These are phyloP conservation scores for Ormyrus pomaceus DNA, from an alignment of 2,888 invertebrate species.

Conservation along the genomic window DNA sequence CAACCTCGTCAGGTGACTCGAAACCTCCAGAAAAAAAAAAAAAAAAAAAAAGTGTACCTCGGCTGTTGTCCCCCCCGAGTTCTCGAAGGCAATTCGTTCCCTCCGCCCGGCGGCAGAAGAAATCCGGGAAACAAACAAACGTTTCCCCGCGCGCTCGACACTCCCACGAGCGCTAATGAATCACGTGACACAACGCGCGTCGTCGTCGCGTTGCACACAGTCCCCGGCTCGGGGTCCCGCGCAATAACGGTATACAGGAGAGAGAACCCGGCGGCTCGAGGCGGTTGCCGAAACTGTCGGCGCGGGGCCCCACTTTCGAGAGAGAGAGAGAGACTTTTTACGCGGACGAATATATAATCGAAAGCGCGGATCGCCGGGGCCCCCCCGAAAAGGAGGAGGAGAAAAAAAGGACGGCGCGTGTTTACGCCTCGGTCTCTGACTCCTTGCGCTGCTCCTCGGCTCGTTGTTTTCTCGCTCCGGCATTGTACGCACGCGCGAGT, in stretches of 20 bases:
- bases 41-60: background rate
- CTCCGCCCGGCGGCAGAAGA: too few relatives aligned
- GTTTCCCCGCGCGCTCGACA: background rate
- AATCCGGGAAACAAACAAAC: too few relatives aligned
- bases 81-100: too few relatives aligned
- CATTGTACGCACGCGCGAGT: background rate
- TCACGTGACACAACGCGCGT: conserved; percentile 53
- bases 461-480: too few relatives aligned
- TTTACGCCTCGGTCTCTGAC: conserved; percentile 43
- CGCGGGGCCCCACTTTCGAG: conserved; percentile 45
- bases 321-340: too few relatives aligned
- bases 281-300: conserved; percentile 69
- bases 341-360: conserved; percentile 17
- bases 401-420: background rate
- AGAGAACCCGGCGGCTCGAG: conserved; percentile 61
- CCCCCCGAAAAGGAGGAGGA: conserved; percentile 8
- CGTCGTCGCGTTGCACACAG: conserved; percentile 39
- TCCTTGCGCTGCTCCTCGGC: conserved; percentile 9
- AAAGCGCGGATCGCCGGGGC: background rate
- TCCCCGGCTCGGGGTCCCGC: background rate
- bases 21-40: conserved; percentile 10
- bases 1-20: background rate
- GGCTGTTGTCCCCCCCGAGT: too few relatives aligned
- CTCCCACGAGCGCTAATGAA: conserved; percentile 35
- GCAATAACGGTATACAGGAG: conserved; percentile 50